These are phyloP conservation scores for Heterochromis multidens DNA, from an alignment of 2,113 vertebrate species.

Conservation along the genomic window DNA sequence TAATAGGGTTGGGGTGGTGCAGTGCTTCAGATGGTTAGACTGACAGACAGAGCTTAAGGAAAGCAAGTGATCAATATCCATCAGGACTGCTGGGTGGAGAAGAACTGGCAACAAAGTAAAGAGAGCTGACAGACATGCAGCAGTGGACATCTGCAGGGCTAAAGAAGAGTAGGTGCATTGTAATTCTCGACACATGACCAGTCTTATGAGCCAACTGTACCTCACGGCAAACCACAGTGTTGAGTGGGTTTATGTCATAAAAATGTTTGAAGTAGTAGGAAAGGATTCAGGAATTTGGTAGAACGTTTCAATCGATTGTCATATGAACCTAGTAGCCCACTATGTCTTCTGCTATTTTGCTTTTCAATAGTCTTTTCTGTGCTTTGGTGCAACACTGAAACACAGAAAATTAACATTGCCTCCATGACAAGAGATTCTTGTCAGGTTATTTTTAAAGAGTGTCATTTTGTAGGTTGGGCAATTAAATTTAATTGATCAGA, in stretches of 20 bases:
- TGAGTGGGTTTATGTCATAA: background rate
- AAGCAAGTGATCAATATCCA: slow-evolving; percentile 54
- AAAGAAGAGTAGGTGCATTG: background rate
- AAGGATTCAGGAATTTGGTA: background rate
- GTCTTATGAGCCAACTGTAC: background rate
- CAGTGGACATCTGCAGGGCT: background rate
- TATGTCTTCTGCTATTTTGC: background rate
- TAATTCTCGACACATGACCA: background rate
- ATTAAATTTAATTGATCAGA: background rate
- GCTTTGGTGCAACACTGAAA: background rate
- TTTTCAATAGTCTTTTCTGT: background rate
- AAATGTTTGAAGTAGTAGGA: background rate
- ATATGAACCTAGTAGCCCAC: background rate
- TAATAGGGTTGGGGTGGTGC: slow-evolving; percentile 20
- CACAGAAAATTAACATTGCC: background rate
- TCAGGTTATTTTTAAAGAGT: background rate
- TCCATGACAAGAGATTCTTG: background rate
- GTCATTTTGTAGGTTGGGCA: background rate
- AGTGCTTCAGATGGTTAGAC: slow-evolving; percentile 4
- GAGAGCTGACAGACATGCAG: background rate
- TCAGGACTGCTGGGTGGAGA: slow-evolving; percentile 1
- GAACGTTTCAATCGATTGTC: background rate
- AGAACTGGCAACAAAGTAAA: slow-evolving; percentile 1
- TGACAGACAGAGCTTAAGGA: slow-evolving; percentile 8
- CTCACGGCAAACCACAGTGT: background rate